Evolutionary conservation across 2,797 vertebrate species (phyloP).

Genomic region (Gadopsis marmoratus): DNA sequence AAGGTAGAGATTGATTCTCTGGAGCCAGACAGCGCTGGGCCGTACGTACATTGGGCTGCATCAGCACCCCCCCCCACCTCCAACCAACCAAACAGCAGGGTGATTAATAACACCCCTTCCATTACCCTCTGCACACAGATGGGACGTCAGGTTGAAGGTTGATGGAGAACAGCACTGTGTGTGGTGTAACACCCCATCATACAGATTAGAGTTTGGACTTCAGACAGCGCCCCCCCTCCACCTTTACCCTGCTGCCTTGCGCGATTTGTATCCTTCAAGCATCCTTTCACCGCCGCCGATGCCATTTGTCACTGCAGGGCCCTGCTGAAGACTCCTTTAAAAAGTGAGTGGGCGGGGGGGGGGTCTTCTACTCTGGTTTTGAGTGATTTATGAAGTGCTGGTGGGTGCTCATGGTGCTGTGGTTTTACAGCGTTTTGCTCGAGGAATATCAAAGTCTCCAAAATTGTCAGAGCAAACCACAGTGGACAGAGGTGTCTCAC

Average conservation of each 20-base stretch:
- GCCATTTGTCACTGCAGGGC: slow-evolving; percentile 70
- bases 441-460: slow-evolving; percentile 49
- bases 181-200: slow-evolving; percentile 75
- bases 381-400: slow-evolving; percentile 66
- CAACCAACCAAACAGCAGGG: slow-evolving; percentile 56
- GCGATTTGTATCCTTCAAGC: slow-evolving; percentile 78
- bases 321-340: slow-evolving; percentile 61
- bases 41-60: slow-evolving; percentile 51
- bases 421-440: slow-evolving; percentile 41
- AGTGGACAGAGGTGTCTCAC: slow-evolving; percentile 14
- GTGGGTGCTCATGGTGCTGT: slow-evolving; percentile 28
- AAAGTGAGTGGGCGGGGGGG: slow-evolving; percentile 30
- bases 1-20: slow-evolving; percentile 75
- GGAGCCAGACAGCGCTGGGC: slow-evolving; percentile 38
- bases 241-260: slow-evolving; percentile 51
- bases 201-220: slow-evolving; percentile 75
- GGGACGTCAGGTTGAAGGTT: slow-evolving; percentile 84
- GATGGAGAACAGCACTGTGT: slow-evolving; percentile 77
- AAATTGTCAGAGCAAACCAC: slow-evolving; percentile 45
- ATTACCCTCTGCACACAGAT: slow-evolving; percentile 83
- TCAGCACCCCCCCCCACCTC: slow-evolving; percentile 49
- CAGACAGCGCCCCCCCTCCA: slow-evolving; percentile 49
- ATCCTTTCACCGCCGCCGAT: slow-evolving; percentile 65
- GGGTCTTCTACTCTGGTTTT: slow-evolving; percentile 44
- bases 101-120: slow-evolving; percentile 78